These are phyloP conservation scores for Epinotia nisella DNA, from an alignment of 2,888 invertebrate species.

Conservation along the genomic window DNA sequence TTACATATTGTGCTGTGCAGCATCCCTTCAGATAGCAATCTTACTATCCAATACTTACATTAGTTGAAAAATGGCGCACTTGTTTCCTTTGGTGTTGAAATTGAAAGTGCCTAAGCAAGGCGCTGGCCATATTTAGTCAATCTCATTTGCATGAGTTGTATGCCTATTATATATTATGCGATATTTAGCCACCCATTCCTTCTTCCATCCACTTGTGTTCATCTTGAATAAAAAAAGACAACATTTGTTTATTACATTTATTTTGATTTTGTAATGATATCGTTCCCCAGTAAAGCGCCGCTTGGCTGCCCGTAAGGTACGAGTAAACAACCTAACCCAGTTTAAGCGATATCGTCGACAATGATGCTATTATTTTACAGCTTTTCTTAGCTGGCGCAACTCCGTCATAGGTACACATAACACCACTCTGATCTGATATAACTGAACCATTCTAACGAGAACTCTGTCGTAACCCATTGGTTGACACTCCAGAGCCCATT, in stretches of 20 bases:
- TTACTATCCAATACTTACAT: not conserved
- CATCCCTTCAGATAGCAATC: slow-evolving; percentile 7
- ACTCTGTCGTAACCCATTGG: slow-evolving; percentile 52
- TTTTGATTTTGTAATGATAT: not conserved
- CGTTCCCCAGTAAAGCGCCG: not conserved
- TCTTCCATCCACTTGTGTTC: no score
- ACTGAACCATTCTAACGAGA: slow-evolving; percentile 60
- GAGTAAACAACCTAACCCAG: slow-evolving; percentile 67
- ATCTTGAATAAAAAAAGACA: no score
- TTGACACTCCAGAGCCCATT: slow-evolving; percentile 51
- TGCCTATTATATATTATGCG: no score
- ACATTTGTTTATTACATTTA: no score
- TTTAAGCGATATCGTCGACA: slow-evolving; percentile 61
- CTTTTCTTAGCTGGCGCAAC: slow-evolving; percentile 64
- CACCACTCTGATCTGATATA: slow-evolving; percentile 69
- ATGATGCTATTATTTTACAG: slow-evolving; percentile 66
- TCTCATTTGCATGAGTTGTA: no score
- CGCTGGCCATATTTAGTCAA: no score
- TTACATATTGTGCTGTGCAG: slow-evolving; percentile 17
- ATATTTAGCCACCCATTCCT: no score
- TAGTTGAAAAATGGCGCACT: no score
- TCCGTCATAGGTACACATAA: slow-evolving; percentile 61
- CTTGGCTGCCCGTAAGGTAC: slow-evolving; percentile 54
- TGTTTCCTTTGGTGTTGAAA: no score
- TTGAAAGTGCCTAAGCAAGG: no score